These are phyloP conservation scores for Mus spicilegus DNA, from an alignment of 2,113 vertebrate species.

Conservation along the genomic window DNA sequence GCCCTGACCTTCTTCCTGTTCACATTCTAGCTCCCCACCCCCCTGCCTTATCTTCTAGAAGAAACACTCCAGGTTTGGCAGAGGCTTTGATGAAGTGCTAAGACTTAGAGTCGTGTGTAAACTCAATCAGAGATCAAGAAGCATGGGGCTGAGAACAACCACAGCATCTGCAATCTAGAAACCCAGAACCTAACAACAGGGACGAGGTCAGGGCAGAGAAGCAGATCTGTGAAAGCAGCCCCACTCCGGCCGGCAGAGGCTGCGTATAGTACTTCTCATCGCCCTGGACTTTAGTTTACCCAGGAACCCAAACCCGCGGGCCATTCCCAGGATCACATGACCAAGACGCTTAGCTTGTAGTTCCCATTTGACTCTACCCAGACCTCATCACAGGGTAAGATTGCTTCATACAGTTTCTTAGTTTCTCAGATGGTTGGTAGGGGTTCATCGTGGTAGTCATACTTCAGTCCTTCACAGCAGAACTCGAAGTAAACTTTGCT, in stretches of 20 bases:
- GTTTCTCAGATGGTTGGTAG: conserved; percentile 6
- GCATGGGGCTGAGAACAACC: neutral
- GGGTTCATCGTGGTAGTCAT: neutral
- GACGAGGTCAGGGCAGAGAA: conserved; percentile 29
- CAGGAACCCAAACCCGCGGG: neutral
- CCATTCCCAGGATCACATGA: neutral
- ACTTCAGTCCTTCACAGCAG: conserved; percentile 48
- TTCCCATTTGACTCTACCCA: neutral
- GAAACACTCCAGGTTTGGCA: neutral
- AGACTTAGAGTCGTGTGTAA: conserved; percentile 10
- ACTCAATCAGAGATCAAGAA: neutral
- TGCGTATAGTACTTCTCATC: neutral
- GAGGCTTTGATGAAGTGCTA: conserved; percentile 29
- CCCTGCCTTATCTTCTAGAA: neutral
- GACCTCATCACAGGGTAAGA: neutral
- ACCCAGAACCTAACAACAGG: neutral
- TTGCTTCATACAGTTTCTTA: neutral
- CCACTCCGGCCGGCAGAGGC: neutral
- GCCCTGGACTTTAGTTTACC: neutral
- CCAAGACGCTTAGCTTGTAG: neutral
- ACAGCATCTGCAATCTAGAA: neutral
- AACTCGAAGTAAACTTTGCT: neutral
- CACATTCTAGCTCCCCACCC: neutral
- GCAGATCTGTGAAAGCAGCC: neutral
- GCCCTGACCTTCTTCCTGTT: neutral